Base-by-base conservation (phyloP, 2,888 invertebrate species). In the Drosophila anomalata region DNA sequence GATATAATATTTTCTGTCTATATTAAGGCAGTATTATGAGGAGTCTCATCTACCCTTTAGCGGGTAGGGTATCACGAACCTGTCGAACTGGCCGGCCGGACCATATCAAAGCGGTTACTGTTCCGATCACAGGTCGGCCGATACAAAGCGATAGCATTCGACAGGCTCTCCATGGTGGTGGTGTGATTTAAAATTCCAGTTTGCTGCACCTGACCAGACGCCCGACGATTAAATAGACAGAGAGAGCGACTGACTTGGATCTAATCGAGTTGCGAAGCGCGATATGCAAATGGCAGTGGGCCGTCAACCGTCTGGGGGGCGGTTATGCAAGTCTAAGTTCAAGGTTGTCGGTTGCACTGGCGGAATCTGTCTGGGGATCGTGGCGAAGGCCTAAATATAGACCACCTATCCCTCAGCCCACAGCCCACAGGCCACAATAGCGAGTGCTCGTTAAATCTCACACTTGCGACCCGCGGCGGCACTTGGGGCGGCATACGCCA, bases 161-260 rank as follows among this genome's bases (percentile, higher is more conserved):
- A 42, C 17, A 42, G 42, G 42, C 42, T 20, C 17, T 20, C 8
- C 41, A 41, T 17, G 56, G 9, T 11, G 31, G 33, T 33, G 60
- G 62, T 54, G 58, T 67, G 54, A 67, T 73, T 78, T 71, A 29
- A 63, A 56, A 79, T 77, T 79, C 81, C 76, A 76, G 79, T 76
- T 80, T 74, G n/a, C 58, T 78, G 76, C 76, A 77, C 76, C 77
- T 75, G 79, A 79, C 78, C 75, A 77, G 62, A 73, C 75, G 57
- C 60, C 42, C 33, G 59, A 39, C 39, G 61, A 51, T 48, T 51
- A 44, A 50, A 62, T 47, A 50, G 50, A 14, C 29, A 9, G n/a
- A 31, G 5, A 4, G 20, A 7, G 4, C 1, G 39, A 7, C 39
- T 17, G 39, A 36, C 6, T 44, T 42, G 24, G 29, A 50, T 41